Base-by-base conservation (phyloP, 2,888 invertebrate species). In the Coecobrya sp. region DNA sequence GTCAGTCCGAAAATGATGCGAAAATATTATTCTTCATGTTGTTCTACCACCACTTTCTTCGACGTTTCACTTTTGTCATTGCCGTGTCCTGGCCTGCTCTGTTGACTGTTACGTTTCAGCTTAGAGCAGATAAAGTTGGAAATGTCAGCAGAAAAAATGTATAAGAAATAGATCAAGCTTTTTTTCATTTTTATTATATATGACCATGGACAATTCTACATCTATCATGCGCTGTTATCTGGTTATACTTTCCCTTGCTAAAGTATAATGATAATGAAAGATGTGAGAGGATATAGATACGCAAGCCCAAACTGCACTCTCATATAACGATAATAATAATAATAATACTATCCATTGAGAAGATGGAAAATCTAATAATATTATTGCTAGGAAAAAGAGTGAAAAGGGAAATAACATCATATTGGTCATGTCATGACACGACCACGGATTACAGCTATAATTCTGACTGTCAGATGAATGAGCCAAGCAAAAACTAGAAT, bases 391-490 rank as follows among this genome's bases (percentile, higher is more conserved):
- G 68, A 84, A 84, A 73, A 30, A 70, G 22, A 85, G 36, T 45
- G 85, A 52, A 88, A 87, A 81, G 49, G 88, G 88, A 88, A 88
- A 90, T 76, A 86, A 25, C 30, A 91, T 91, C 86, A 86, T 91
- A 81, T 76, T 91, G 91, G 81, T 86, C 91, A 81, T 91, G 91
- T 86, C 91, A 91, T 86, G 86, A 86, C 91, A 91, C 91, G 65
- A 91, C 91, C 89, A 86, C 86, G 85, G 90, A 85, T 85, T 90
- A 76, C 84, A 84, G 73, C 89, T 42, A 62, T 73, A 89, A 84
- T 73, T 84, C 73, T n/a, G 30, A 27, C 59, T 52, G 79, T 25
- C 85, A 27, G 79, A 25, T 52, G 25, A 81, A 19, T 25, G 76
- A 81, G 27, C 81, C 55, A 55, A 81, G 81, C 30, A 73, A 16